Percentiles rank a stretch among this genome's conserved stretches.
Evolutionary conservation across 2,888 invertebrate genomes (phyloP).

Genomic region (Rhodophaea formosa): DNA sequence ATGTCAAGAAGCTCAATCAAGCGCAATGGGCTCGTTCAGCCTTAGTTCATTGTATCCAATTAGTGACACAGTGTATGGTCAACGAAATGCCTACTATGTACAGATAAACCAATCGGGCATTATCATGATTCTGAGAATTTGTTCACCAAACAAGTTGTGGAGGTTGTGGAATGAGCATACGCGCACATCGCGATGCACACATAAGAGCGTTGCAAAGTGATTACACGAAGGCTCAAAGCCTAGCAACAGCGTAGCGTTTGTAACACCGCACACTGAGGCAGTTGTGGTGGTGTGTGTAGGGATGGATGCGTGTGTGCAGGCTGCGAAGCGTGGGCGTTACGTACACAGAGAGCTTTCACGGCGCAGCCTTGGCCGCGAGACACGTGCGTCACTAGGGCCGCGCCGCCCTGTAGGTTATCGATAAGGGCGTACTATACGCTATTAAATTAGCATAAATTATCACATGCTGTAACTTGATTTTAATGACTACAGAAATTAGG

Average conservation of each 20-base stretch:
- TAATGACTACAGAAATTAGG: too few species aligned
- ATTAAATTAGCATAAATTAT: too few species aligned
- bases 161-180: slow-evolving; percentile 46
- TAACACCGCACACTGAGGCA: slow-evolving; percentile 23
- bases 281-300: slow-evolving; percentile 30
- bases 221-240: slow-evolving; percentile 15
- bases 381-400: slow-evolving; percentile 75
- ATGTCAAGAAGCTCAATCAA: neutral
- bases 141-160: slow-evolving; percentile 71
- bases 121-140: slow-evolving; percentile 70
- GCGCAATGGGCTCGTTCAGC: neutral
- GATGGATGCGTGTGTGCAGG: slow-evolving; percentile 34
- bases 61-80: slow-evolving; percentile 40
- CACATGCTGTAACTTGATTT: too few species aligned
- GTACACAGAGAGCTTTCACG: slow-evolving; percentile 75
- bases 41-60: slow-evolving; percentile 25
- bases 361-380: slow-evolving; percentile 78
- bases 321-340: slow-evolving; percentile 51
- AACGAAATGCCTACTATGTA: slow-evolving; percentile 51
- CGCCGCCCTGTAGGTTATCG: slow-evolving; percentile 34
- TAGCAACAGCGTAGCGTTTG: slow-evolving; percentile 33
- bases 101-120: slow-evolving; percentile 50
- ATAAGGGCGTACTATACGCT: neutral
- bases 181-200: slow-evolving; percentile 47
- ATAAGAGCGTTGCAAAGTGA: slow-evolving; percentile 18